A percentile compares a stretch with the other conserved stretches of the same genome.
These are phyloP conservation scores for Orcinus orca DNA, from an alignment of 2,113 vertebrate species.

Conservation along the genomic window DNA sequence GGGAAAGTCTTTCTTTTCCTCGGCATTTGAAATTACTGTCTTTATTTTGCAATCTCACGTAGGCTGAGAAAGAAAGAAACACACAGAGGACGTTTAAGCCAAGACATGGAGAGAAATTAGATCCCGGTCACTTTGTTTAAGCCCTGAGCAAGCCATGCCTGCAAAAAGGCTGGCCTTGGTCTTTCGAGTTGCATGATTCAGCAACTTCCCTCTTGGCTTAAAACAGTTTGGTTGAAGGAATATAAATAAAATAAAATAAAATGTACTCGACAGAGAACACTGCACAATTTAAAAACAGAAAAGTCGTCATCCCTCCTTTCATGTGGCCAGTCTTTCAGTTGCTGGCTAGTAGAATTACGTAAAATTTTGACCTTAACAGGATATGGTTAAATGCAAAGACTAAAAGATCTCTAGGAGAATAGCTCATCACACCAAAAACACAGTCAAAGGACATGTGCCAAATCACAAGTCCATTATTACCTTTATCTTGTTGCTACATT, in stretches of 20 bases:
- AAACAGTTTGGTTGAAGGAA: background rate
- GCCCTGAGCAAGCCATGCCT: background rate
- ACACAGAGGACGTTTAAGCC: background rate
- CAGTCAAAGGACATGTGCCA: background rate
- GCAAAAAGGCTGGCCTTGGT: background rate
- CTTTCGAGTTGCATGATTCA: background rate
- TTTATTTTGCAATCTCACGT: background rate
- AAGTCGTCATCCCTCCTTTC: background rate
- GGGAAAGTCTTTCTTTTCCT: background rate
- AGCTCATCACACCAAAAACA: background rate
- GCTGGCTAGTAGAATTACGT: background rate
- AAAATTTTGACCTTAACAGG: background rate
- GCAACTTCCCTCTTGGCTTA: background rate
- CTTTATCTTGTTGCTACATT: conserved; percentile 34
- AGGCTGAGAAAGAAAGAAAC: background rate
- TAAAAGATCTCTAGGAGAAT: background rate
- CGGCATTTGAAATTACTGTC: background rate
- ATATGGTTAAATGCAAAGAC: background rate
- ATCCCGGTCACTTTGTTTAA: background rate
- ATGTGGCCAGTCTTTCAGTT: background rate
- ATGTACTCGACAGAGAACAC: background rate
- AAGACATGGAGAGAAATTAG: background rate
- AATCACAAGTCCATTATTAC: background rate
- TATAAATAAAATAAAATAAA: background rate
- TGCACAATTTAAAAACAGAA: background rate